phyloP scores from a whole-genome alignment of 2,113 vertebrate species.

The Riparia riparia region DNA sequence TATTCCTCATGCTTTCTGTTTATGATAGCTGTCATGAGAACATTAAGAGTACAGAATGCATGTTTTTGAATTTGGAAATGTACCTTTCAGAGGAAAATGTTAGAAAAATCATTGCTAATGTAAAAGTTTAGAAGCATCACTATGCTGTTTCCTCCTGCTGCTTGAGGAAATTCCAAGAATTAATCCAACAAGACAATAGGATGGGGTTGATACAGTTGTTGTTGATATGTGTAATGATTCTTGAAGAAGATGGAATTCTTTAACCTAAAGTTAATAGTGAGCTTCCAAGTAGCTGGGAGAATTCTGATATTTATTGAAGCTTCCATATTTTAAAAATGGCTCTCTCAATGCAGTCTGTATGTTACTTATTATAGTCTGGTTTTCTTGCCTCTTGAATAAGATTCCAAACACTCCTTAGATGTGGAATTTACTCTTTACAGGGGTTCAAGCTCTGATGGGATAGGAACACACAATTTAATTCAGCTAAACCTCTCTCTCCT shows the following conservation, averaged over 20 bases:
- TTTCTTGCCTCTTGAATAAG: not conserved
- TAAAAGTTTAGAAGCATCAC: not conserved
- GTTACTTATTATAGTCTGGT: not conserved
- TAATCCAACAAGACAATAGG: not conserved
- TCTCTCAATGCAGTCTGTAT: not conserved
- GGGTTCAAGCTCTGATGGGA: not conserved
- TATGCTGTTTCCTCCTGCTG: not conserved
- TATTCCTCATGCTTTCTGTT: not conserved
- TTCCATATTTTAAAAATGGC: not conserved
- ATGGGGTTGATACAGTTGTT: not conserved
- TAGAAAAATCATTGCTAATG: not conserved
- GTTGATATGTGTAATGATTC: not conserved
- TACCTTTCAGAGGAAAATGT: not conserved
- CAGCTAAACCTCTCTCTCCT: not conserved
- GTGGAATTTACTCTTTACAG: not conserved
- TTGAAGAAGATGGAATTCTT: not conserved
- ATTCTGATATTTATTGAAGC: not conserved
- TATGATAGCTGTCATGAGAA: not conserved
- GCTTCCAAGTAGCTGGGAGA: not conserved
- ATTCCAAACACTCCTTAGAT: not conserved
- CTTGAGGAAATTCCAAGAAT: not conserved
- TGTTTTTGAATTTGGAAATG: not conserved
- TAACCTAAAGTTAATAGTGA: not conserved
- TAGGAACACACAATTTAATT: not conserved
- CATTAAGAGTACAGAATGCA: not conserved